phyloP scores from a whole-genome alignment of 2,113 vertebrate species.

The Dolichallabes microphthalmus region DNA sequence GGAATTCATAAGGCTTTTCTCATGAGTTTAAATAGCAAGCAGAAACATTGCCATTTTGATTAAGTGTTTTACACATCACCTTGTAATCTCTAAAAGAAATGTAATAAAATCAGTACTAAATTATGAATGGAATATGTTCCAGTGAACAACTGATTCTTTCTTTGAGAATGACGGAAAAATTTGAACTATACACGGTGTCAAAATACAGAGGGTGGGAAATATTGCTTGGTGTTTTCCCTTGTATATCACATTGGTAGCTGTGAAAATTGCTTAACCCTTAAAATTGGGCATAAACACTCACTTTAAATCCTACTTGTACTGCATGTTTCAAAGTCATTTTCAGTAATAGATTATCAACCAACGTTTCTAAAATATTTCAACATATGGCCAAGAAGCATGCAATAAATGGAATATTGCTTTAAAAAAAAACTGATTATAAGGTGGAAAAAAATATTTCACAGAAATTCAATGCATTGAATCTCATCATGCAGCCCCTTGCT shows the following conservation, averaged over 20 bases:
- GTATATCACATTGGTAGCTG: too few species aligned
- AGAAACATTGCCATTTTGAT: neutral
- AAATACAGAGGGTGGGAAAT: too few species aligned
- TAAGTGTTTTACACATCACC: neutral
- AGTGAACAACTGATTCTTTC: neutral
- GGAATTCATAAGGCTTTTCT: neutral
- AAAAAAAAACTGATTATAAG: neutral
- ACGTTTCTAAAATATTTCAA: neutral
- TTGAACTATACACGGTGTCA: too few species aligned
- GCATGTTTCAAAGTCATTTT: too few species aligned
- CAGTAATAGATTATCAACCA: neutral
- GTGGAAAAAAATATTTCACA: neutral
- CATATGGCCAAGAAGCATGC: neutral
- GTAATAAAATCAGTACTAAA: neutral
- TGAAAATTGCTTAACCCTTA: neutral
- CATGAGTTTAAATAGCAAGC: neutral
- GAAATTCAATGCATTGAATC: neutral
- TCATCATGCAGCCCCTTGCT: constrained; percentile 11
- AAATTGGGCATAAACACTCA: neutral
- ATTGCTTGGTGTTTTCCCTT: too few species aligned
- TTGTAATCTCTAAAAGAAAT: neutral
- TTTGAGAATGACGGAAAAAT: neutral
- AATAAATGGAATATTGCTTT: neutral
- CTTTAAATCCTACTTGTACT: too few species aligned
- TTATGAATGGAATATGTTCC: neutral